Evolutionary conservation across 2,797 vertebrate genomes (phyloP).

Genomic region (Bovichtus diacanthus): DNA sequence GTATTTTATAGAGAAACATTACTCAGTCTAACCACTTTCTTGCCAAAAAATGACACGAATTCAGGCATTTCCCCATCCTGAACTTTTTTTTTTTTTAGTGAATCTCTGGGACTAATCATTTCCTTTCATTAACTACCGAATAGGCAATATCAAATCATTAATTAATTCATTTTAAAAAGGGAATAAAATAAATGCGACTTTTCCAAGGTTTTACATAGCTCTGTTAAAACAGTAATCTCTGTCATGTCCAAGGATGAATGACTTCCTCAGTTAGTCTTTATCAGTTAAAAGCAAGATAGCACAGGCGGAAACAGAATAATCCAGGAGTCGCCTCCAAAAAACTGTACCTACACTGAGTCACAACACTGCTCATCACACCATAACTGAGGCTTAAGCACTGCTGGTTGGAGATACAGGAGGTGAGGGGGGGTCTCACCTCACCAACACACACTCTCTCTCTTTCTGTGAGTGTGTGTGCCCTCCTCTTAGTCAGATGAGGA

Average conservation of each 20-base stretch:
- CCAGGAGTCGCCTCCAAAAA: slow-evolving; percentile 5
- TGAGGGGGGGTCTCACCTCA: slow-evolving; percentile 30
- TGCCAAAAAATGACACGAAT: background rate
- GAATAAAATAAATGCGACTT: background rate
- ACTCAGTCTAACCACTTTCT: background rate
- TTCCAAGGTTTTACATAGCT: background rate
- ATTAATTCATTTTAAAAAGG: background rate
- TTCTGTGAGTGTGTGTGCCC: slow-evolving; percentile 20
- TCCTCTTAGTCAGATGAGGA: slow-evolving; percentile 62
- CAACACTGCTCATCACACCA: slow-evolving; percentile 10
- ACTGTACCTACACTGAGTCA: slow-evolving; percentile 23
- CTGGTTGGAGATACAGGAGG: slow-evolving; percentile 20
- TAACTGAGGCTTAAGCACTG: background rate
- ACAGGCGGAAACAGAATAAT: background rate
- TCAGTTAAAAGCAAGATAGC: background rate
- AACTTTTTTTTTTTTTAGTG: background rate
- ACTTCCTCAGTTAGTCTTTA: background rate
- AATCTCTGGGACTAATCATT: background rate
- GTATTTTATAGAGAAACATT: background rate
- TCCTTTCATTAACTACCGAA: background rate
- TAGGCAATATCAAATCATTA: background rate
- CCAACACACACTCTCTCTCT: background rate
- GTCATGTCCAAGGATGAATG: background rate
- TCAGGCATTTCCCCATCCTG: background rate
- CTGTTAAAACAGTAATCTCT: background rate